Conservation (phyloP, 2,797 vertebrate genomes). For the Halcyon chelicuti region DNA sequence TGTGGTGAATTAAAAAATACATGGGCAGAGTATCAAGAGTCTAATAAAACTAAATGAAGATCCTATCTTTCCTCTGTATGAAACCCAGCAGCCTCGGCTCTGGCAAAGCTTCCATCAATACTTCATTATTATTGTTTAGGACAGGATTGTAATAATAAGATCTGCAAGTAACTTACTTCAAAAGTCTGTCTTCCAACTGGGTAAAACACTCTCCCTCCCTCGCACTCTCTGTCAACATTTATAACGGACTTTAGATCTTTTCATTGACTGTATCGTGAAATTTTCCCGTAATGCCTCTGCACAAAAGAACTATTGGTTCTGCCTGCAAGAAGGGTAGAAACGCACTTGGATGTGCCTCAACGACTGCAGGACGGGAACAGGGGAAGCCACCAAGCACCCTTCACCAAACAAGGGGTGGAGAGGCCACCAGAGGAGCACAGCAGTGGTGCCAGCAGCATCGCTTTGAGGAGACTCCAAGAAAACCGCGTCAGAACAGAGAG, state of each 20-base stretch:
- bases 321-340: not conserved
- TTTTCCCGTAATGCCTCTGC: not conserved
- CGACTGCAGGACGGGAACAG: not conserved
- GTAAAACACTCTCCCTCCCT: not conserved
- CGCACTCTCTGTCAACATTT: not conserved
- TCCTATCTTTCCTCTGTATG: constrained; percentile 36
- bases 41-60: constrained; percentile 72
- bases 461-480: not conserved
- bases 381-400: not conserved
- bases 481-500: not conserved
- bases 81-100: constrained; percentile 60
- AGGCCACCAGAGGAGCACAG: not conserved
- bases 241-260: not conserved
- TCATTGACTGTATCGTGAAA: not conserved
- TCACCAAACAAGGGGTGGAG: fast-evolving
- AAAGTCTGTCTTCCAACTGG: constrained; percentile 29
- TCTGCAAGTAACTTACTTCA: constrained; percentile 45
- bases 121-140: constrained; percentile 62
- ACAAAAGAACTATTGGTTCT: not conserved
- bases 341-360: not conserved
- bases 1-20: constrained; percentile 71
- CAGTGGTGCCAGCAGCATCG: not conserved
- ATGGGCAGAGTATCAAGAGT: constrained; percentile 64
- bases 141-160: constrained; percentile 35
- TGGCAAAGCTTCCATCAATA: constrained; percentile 51